A percentile compares a stretch with the other conserved stretches of the same genome.
Evolutionary conservation across 1,140 invertebrate species (phyloP).

Genomic region (Rhopalosiphum maidis): DNA sequence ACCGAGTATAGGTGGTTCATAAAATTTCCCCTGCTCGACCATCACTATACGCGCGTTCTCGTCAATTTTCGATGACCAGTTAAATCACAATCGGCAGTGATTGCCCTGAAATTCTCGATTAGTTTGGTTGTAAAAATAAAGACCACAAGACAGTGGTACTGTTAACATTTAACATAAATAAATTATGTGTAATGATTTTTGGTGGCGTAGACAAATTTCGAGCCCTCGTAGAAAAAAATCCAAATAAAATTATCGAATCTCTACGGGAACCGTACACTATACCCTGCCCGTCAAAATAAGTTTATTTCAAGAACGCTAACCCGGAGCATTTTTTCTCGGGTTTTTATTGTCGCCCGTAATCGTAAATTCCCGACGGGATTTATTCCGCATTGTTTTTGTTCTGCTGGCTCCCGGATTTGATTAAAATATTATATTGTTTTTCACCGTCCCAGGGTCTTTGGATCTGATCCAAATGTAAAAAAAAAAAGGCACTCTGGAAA

Average conservation of each 20-base stretch:
- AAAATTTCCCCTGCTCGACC: neutral
- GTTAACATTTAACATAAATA: slow-evolving; percentile 3
- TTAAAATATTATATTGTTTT: slow-evolving; percentile 58
- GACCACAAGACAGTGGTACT: neutral
- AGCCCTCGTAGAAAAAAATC: neutral
- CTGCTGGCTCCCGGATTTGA: slow-evolving; percentile 39
- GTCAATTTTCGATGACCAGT: neutral
- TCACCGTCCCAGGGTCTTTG: slow-evolving; percentile 45
- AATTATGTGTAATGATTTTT: neutral
- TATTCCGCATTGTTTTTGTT: slow-evolving; percentile 55
- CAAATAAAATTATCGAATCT: slow-evolving; percentile 9
- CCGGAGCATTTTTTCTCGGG: slow-evolving; percentile 18
- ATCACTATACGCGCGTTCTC: too few relatives aligned
- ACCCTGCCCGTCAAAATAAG: neutral
- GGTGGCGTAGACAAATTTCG: neutral
- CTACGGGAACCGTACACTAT: neutral
- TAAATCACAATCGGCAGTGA: neutral
- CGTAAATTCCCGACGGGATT: slow-evolving; percentile 56
- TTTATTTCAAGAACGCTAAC: slow-evolving; percentile 25
- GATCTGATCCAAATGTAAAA: slow-evolving; percentile 52
- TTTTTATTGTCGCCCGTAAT: slow-evolving; percentile 52
- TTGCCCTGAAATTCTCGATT: neutral
- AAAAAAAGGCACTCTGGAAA: slow-evolving; percentile 42
- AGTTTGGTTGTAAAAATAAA: neutral
- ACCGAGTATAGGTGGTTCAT: neutral